A percentile compares a stretch with the other conserved stretches of the same genome.
phyloP scores from a whole-genome alignment of 1,140 invertebrate species.

The Drosophila tristis region DNA sequence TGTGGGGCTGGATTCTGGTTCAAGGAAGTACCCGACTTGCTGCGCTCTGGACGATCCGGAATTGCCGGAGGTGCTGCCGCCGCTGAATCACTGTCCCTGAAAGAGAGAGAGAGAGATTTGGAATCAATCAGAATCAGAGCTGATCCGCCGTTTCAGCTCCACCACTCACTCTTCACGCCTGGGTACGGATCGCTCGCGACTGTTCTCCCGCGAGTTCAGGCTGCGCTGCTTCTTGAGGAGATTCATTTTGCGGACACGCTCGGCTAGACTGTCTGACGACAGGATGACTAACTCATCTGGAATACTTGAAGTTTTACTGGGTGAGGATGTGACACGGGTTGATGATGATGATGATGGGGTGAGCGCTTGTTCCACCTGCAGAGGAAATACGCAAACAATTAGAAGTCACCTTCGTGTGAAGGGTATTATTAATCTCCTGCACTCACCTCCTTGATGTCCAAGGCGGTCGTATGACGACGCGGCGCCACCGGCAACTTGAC shows the following conservation, averaged over 20 bases:
- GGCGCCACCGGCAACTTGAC: conserved; percentile 88
- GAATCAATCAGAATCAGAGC: background rate
- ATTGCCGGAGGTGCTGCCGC: conserved; percentile 56
- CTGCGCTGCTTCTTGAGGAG: conserved; percentile 85
- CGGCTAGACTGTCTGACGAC: conserved; percentile 86
- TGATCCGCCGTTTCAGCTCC: background rate
- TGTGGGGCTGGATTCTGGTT: conserved; percentile 37
- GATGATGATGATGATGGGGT: conserved; percentile 43
- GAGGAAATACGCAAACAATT: background rate
- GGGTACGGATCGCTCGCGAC: conserved; percentile 84
- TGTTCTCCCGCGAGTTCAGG: conserved; percentile 85
- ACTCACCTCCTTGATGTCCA: conserved; percentile 85
- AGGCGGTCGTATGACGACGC: conserved; percentile 85
- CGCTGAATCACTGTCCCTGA: conserved; percentile 58
- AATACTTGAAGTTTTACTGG: conserved; percentile 78
- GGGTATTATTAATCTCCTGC: conserved; percentile 39
- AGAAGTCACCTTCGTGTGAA: background rate
- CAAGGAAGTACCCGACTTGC: conserved; percentile 60
- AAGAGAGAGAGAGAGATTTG: background rate
- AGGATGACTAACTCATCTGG: conserved; percentile 85
- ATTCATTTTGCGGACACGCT: conserved; percentile 87
- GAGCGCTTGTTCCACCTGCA: conserved; percentile 68
- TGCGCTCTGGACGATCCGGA: conserved; percentile 78
- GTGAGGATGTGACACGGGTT: conserved; percentile 84
- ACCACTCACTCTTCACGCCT: conserved; percentile 63